Conservation (phyloP, 2,797 vertebrate species). For the Malurus leucopterus region DNA sequence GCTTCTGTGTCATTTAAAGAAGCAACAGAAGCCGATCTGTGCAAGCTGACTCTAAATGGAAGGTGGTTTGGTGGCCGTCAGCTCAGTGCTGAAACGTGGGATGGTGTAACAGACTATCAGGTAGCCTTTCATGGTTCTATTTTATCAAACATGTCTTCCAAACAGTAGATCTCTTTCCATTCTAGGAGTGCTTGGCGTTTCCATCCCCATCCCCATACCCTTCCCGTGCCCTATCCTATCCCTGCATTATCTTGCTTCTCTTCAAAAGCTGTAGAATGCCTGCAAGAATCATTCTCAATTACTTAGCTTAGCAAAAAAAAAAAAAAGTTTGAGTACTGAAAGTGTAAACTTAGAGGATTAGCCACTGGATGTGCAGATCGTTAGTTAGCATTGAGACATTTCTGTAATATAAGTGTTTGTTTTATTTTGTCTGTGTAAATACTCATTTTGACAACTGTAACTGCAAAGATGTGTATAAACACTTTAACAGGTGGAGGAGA, state of each 20-base stretch:
- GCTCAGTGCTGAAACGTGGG: slow-evolving; percentile 85
- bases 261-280: background rate
- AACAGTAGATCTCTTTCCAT: background rate
- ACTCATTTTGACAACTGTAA: background rate
- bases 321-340: background rate
- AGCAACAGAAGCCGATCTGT: slow-evolving; percentile 83
- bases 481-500: slow-evolving; percentile 86
- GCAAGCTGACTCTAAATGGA: slow-evolving; percentile 83
- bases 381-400: background rate
- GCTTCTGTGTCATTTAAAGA: slow-evolving; percentile 92
- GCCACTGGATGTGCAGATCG: background rate
- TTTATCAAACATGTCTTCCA: background rate
- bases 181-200: background rate
- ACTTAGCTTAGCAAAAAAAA: background rate
- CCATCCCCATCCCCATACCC: background rate
- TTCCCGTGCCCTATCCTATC: background rate
- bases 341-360: background rate
- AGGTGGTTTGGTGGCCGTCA: slow-evolving; percentile 95
- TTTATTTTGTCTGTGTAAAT: background rate
- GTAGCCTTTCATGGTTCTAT: slow-evolving; percentile 54
- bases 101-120: slow-evolving; percentile 93
- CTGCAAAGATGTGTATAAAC: background rate
- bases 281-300: background rate
- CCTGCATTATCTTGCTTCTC: background rate
- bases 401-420: background rate